Percentiles rank a stretch among this genome's conserved stretches.
These are phyloP conservation scores for Plecturocebus donacophilus DNA, from an alignment of 2,113 vertebrate species.

Conservation along the genomic window DNA sequence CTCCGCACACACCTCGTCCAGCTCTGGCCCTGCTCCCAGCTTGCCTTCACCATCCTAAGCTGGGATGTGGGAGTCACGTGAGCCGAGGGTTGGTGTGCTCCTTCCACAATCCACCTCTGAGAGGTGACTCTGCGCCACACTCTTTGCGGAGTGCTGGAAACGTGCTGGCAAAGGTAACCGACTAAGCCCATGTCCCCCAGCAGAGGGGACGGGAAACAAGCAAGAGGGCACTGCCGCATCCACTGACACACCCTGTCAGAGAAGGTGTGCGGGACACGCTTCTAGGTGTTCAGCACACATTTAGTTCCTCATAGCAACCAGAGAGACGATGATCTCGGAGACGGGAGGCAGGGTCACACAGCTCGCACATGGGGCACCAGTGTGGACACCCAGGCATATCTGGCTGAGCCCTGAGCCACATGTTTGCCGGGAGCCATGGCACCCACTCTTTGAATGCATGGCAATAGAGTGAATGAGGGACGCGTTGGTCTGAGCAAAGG, in stretches of 20 bases:
- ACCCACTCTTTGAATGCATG: no score
- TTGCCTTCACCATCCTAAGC: not conserved
- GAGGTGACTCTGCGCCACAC: not conserved
- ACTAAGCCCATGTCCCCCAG: not conserved
- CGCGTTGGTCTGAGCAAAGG: rapidly evolving
- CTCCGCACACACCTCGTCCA: not conserved
- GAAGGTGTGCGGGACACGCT: rapidly evolving
- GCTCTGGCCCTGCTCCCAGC: not conserved
- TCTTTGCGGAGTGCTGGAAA: not conserved
- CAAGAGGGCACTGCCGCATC: rapidly evolving
- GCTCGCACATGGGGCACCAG: rapidly evolving
- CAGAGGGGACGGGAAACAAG: not conserved
- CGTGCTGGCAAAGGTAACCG: not conserved
- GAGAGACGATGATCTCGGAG: not conserved
- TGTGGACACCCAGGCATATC: rapidly evolving
- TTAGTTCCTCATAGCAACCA: not conserved
- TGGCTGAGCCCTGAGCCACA: not conserved
- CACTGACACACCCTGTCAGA: rapidly evolving
- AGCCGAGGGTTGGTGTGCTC: not conserved
- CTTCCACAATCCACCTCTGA: not conserved
- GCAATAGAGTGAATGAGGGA: rapidly evolving
- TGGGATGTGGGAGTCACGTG: not conserved
- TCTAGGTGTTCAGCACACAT: not conserved
- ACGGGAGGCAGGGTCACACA: not conserved
- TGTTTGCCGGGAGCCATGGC: not conserved